phyloP scores from a whole-genome alignment of 2,113 vertebrate species.

The Rissa tridactyla region DNA sequence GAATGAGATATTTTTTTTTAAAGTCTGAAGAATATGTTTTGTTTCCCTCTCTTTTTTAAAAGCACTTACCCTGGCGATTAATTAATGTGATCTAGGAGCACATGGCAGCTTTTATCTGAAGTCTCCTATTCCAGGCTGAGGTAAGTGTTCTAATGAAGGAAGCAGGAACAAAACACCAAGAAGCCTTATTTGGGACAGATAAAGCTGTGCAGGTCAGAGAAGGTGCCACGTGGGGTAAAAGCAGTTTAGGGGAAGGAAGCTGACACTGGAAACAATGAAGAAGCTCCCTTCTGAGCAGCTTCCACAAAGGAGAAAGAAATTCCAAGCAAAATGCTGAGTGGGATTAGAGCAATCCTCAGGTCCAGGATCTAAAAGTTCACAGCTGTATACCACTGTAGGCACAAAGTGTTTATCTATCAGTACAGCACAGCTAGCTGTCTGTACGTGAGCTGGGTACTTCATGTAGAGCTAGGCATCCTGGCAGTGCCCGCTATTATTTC shows the following conservation, averaged over 20 bases:
- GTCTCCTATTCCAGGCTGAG: not conserved
- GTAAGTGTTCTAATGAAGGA: not conserved
- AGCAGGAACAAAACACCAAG: not conserved
- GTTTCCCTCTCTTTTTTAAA: not conserved
- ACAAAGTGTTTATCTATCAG: not conserved
- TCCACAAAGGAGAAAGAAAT: not conserved
- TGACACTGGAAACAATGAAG: not conserved
- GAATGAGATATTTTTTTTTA: not conserved
- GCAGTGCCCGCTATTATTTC: not conserved
- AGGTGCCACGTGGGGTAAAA: not conserved
- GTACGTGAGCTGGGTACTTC: not conserved
- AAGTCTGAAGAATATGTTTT: not conserved
- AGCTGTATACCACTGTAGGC: not conserved
- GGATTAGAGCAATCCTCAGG: not conserved
- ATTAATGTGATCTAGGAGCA: not conserved
- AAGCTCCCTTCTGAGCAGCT: not conserved
- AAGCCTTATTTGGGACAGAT: not conserved
- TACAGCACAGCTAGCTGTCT: not conserved
- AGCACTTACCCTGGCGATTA: not conserved
- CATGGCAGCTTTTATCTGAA: not conserved
- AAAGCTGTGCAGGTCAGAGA: not conserved
- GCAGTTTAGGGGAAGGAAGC: not conserved
- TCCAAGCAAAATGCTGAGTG: not conserved
- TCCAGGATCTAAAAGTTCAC: not conserved
- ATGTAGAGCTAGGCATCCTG: not conserved